Conservation (phyloP, 2,113 vertebrate genomes). For the Sander vitreus region DNA sequence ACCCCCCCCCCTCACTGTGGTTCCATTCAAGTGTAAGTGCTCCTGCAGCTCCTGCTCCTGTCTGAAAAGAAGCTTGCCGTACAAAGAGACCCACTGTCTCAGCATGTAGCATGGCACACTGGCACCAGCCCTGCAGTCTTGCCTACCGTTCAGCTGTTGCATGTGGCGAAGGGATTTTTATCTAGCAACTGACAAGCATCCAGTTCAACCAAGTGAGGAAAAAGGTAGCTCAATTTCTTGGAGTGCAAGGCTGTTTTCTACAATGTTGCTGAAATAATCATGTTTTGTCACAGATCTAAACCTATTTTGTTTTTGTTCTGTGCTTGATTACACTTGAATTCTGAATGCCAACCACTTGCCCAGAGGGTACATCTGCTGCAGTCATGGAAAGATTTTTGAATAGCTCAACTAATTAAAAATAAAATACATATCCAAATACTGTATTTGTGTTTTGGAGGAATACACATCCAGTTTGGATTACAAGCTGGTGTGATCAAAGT, state of each 20-base stretch:
- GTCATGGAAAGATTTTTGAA: neutral
- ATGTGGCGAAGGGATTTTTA: slow-evolving; percentile 31
- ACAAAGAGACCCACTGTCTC: slow-evolving; percentile 72
- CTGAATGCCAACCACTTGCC: neutral
- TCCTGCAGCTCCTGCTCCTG: slow-evolving; percentile 66
- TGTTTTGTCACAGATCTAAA: neutral
- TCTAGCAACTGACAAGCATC: slow-evolving; percentile 13
- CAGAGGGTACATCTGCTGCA: neutral
- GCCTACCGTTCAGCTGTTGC: slow-evolving; percentile 35
- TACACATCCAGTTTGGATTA: neutral
- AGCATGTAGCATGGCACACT: slow-evolving; percentile 63
- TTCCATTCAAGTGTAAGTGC: slow-evolving; percentile 60
- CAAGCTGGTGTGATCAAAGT: neutral
- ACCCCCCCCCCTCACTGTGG: slow-evolving; percentile 15
- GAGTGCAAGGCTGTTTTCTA: neutral
- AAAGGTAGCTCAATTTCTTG: neutral
- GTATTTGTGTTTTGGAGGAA: neutral
- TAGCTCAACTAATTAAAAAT: neutral
- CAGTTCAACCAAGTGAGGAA: neutral
- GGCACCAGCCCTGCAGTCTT: slow-evolving; percentile 62
- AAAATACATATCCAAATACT: neutral
- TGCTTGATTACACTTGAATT: neutral
- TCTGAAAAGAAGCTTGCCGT: slow-evolving; percentile 52
- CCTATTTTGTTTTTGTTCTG: neutral
- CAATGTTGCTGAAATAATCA: neutral